These are phyloP conservation scores for Macrotrachela quadricornifera DNA, from an alignment of 1,140 invertebrate genomes.

Conservation along the genomic window DNA sequence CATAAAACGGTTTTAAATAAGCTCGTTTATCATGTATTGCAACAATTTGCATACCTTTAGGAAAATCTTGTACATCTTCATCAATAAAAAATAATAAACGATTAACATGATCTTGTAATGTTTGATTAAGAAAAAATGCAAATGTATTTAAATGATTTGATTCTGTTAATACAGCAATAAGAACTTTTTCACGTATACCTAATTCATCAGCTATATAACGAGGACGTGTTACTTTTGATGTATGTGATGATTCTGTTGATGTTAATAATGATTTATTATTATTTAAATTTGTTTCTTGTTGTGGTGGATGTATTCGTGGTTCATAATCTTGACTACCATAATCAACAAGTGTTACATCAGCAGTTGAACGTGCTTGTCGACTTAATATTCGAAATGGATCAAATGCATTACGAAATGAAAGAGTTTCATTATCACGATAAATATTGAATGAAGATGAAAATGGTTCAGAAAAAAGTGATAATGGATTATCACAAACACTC, in stretches of 20 bases:
- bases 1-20: slow-evolving; percentile 33
- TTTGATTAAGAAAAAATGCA: slow-evolving; percentile 54
- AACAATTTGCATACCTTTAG: slow-evolving; percentile 31
- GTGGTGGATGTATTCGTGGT: slow-evolving; percentile 35
- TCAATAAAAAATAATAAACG: slow-evolving; percentile 54
- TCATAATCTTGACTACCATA: slow-evolving; percentile 32
- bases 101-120: slow-evolving; percentile 50
- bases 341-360: too few species aligned
- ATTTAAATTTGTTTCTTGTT: slow-evolving; percentile 14
- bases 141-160: slow-evolving; percentile 44
- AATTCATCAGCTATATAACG: slow-evolving; percentile 76
- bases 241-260: slow-evolving; percentile 13
- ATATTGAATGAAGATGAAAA: not conserved
- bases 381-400: not conserved
- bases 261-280: slow-evolving; percentile 9
- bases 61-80: slow-evolving; percentile 30
- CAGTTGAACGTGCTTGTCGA: not conserved
- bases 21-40: slow-evolving; percentile 21
- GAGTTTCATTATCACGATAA: not conserved
- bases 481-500: not conserved
- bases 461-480: not conserved
- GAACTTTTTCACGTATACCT: slow-evolving; percentile 65
- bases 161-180: slow-evolving; percentile 55
- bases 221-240: slow-evolving; percentile 38
- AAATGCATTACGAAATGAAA: not conserved